These are phyloP conservation scores for Morpho deidamia DNA, from an alignment of 2,888 invertebrate species.

Conservation along the genomic window DNA sequence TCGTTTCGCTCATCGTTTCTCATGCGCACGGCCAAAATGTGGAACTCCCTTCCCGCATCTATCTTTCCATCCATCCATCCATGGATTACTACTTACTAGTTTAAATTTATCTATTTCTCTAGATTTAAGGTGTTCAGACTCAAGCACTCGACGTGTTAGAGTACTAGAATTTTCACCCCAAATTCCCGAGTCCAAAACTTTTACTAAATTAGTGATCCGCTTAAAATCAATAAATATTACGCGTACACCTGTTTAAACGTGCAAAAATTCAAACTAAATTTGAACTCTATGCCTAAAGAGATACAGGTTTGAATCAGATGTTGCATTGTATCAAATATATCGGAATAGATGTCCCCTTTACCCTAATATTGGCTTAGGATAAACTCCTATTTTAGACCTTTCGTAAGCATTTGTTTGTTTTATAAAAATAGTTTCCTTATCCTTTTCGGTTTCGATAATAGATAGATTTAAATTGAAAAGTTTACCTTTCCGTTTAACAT, in stretches of 20 bases:
- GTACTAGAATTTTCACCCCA: neutral
- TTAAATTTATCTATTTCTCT: too few species aligned
- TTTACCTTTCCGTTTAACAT: too few species aligned
- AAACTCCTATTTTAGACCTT: slow-evolving; percentile 19
- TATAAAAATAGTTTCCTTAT: slow-evolving; percentile 16
- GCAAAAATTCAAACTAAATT: slow-evolving; percentile 9
- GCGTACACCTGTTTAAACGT: slow-evolving; percentile 17
- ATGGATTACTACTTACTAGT: too few species aligned
- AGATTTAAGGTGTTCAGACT: too few species aligned
- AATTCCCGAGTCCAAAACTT: slow-evolving; percentile 14
- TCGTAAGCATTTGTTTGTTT: slow-evolving; percentile 22
- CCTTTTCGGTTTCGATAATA: slow-evolving; percentile 4
- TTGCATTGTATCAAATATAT: slow-evolving; percentile 6
- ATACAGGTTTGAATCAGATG: slow-evolving; percentile 9
- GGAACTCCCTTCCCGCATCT: too few species aligned
- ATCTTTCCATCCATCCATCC: too few species aligned
- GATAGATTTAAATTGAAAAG: slow-evolving; percentile 9
- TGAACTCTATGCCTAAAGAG: neutral
- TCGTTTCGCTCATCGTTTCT: too few species aligned
- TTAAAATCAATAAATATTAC: slow-evolving; percentile 26
- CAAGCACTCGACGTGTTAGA: too few species aligned
- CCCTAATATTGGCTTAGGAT: slow-evolving; percentile 24
- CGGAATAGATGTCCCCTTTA: slow-evolving; percentile 10
- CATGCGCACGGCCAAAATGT: too few species aligned
- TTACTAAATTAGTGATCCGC: slow-evolving; percentile 19